phyloP scores from a whole-genome alignment of 2,797 vertebrate species.

The Oceanodroma leucorhoa region DNA sequence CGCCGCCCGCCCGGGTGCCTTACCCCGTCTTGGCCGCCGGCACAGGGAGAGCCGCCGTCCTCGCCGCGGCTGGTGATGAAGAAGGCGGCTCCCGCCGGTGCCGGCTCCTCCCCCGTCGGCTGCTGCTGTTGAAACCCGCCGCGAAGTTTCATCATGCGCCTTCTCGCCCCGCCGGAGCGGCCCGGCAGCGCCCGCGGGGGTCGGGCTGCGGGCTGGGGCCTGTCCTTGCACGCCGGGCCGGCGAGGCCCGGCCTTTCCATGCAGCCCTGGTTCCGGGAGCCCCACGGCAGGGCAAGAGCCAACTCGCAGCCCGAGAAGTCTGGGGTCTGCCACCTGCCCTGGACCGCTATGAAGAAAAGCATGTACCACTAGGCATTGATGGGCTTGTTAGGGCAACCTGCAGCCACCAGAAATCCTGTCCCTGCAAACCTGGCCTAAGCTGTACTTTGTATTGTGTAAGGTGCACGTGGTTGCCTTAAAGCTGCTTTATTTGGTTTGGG shows the following conservation, averaged over 20 bases:
- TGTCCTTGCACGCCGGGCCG: fast-evolving
- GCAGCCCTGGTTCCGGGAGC: background rate
- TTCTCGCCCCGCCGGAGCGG: background rate
- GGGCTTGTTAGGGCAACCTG: fast-evolving
- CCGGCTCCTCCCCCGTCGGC: background rate
- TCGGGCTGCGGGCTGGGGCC: background rate
- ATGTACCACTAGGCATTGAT: fast-evolving
- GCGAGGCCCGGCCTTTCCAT: background rate
- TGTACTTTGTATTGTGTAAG: fast-evolving
- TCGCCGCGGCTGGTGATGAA: background rate
- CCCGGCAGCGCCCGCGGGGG: background rate
- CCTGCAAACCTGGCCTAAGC: fast-evolving
- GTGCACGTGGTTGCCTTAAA: fast-evolving
- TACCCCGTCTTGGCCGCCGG: background rate
- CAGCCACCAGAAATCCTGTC: fast-evolving
- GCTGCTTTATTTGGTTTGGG: no score
- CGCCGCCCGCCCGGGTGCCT: fast-evolving
- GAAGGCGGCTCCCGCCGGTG: background rate
- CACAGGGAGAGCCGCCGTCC: fast-evolving
- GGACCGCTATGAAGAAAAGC: fast-evolving
- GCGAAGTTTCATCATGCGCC: constrained; percentile 46
- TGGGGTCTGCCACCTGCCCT: fast-evolving
- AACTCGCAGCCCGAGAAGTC: fast-evolving
- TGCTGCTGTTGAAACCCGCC: constrained; percentile 10
- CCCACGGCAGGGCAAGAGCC: fast-evolving